Evolutionary conservation across 2,113 vertebrate genomes (phyloP).

Genomic region (Plectropomus leopardus): DNA sequence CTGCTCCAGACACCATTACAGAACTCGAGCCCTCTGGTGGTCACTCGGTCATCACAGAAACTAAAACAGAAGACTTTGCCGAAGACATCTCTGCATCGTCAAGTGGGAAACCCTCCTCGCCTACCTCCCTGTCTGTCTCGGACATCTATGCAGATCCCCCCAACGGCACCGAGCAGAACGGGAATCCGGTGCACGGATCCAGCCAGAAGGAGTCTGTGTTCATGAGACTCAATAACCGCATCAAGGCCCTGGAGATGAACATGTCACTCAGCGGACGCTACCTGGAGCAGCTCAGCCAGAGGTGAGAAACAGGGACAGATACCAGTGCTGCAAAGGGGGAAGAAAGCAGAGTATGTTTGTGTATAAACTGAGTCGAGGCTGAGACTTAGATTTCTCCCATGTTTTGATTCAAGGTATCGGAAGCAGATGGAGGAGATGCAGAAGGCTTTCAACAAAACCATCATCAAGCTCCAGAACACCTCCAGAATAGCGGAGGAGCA

Average conservation of each 20-base stretch:
- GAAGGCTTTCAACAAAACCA: slow-evolving; percentile 97
- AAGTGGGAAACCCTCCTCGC: background rate
- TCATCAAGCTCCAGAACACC: slow-evolving; percentile 98
- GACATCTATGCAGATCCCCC: slow-evolving; percentile 95
- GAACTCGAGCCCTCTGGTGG: slow-evolving; percentile 59
- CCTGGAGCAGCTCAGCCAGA: slow-evolving; percentile 97
- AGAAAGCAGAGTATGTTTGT: background rate
- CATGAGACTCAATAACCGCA: slow-evolving; percentile 98
- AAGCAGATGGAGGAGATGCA: slow-evolving; percentile 99
- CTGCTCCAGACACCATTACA: slow-evolving; percentile 43
- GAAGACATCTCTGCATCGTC: slow-evolving; percentile 80
- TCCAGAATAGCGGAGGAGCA: slow-evolving; percentile 97
- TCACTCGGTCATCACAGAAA: slow-evolving; percentile 62
- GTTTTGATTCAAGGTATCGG: slow-evolving; percentile 87
- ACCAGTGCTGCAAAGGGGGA: background rate
- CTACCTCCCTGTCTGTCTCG: slow-evolving; percentile 75
- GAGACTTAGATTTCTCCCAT: background rate
- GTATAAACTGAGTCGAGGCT: background rate
- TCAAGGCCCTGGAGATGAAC: slow-evolving; percentile 97
- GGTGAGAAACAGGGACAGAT: slow-evolving; percentile 78
- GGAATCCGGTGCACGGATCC: slow-evolving; percentile 91
- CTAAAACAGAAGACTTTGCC: slow-evolving; percentile 82
- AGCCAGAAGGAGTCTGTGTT: slow-evolving; percentile 98
- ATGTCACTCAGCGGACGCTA: slow-evolving; percentile 99
- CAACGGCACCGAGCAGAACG: slow-evolving; percentile 91